phyloP scores from a whole-genome alignment of 1,140 invertebrate species.

The Hyles vespertilio region DNA sequence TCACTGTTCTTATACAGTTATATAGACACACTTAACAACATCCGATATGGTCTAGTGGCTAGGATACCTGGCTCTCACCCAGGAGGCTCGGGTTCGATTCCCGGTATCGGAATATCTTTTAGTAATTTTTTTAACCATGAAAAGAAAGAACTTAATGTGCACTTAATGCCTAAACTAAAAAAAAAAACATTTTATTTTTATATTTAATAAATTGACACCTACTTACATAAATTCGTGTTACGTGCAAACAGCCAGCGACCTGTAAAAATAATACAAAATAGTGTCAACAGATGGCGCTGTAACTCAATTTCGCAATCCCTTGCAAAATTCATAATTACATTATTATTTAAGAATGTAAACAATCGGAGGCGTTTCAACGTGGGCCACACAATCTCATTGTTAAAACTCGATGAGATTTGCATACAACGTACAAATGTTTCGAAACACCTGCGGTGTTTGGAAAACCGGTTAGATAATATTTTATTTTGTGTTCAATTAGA shows the following conservation, averaged over 20 bases:
- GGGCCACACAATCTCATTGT: conserved; percentile 27
- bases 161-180: too few species aligned
- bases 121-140: too few species aligned
- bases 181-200: too few species aligned
- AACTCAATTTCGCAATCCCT: conserved; percentile 12
- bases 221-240: too few species aligned
- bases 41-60: conserved; percentile 29
- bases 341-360: conserved; percentile 26
- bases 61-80: conserved; percentile 31
- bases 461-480: too few species aligned
- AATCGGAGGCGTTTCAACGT: conserved; percentile 18
- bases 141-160: too few species aligned
- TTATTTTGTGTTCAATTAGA: too few species aligned
- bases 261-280: not conserved
- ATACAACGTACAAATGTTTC: conserved; percentile 8
- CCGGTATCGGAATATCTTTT: conserved; percentile 32
- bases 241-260: too few species aligned
- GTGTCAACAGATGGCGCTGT: conserved; percentile 27
- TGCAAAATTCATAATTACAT: conserved; percentile 9
- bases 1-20: too few species aligned
- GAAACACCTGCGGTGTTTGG: too few species aligned
- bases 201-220: too few species aligned
- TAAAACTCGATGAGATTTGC: conserved; percentile 25
- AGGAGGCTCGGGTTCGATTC: conserved; percentile 40
- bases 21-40: not conserved